Percentiles rank a stretch among this genome's conserved stretches.
These are phyloP conservation scores for Drosophila arawakana DNA, from an alignment of 1,140 invertebrate species.

Conservation along the genomic window DNA sequence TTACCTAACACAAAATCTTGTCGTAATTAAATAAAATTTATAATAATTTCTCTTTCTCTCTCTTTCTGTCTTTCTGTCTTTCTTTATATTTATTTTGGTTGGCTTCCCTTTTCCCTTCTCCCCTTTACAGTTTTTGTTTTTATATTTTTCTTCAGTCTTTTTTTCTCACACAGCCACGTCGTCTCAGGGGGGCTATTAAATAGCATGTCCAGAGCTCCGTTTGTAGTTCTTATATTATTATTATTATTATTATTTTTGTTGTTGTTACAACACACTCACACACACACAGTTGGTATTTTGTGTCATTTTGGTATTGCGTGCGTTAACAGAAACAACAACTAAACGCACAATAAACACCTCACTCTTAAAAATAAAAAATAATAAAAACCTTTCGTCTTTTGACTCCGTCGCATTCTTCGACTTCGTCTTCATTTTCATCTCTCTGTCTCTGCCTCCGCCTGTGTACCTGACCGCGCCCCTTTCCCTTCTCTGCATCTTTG, in stretches of 20 bases:
- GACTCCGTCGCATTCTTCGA: conserved; percentile 34
- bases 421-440: conserved; percentile 13
- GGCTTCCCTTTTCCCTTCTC: conserved; percentile 19
- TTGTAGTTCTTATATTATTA: conserved; percentile 54
- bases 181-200: conserved; percentile 77
- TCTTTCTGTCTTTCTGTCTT: conserved; percentile 1
- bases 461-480: conserved; percentile 1
- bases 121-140: conserved; percentile 21
- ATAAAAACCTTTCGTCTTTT: conserved; percentile 7
- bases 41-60: conserved; percentile 70
- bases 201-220: conserved; percentile 61
- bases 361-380: conserved; percentile 13
- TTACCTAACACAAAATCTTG: conserved; percentile 34
- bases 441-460: conserved; percentile 1
- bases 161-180: conserved; percentile 26
- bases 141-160: conserved; percentile 6
- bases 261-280: conserved; percentile 63
- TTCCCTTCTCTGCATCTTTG: neutral
- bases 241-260: conserved; percentile 53
- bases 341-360: conserved; percentile 70
- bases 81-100: conserved; percentile 4
- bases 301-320: conserved; percentile 57
- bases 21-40: conserved; percentile 81
- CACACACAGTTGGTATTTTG: conserved; percentile 32
- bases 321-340: conserved; percentile 32